These are phyloP conservation scores for Drosophila infuscata DNA, from an alignment of 2,888 invertebrate genomes.

Conservation along the genomic window DNA sequence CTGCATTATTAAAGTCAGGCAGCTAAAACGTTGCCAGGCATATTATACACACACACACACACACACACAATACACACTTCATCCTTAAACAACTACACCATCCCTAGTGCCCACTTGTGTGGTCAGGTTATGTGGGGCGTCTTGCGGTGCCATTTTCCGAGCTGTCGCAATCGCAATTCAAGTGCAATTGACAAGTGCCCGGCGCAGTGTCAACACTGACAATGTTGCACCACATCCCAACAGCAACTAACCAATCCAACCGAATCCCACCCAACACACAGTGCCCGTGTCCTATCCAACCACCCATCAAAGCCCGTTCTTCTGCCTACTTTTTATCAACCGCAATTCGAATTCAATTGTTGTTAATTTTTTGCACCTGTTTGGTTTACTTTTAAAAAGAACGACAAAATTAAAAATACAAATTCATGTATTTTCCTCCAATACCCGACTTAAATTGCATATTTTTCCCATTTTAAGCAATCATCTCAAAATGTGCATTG, in stretches of 20 bases:
- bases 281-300: background rate
- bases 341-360: slow-evolving; percentile 30
- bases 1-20: slow-evolving; percentile 23
- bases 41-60: background rate
- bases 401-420: background rate
- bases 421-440: background rate
- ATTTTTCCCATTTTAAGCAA: background rate
- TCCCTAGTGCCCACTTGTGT: slow-evolving; percentile 1
- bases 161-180: slow-evolving; percentile 23
- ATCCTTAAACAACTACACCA: background rate
- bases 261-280: background rate
- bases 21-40: background rate
- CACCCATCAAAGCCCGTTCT: background rate
- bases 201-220: slow-evolving; percentile 20
- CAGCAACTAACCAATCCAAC: background rate
- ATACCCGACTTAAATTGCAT: background rate
- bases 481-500: background rate
- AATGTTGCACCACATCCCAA: slow-evolving; percentile 5
- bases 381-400: slow-evolving; percentile 14
- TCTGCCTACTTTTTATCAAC: background rate
- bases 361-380: slow-evolving; percentile 46
- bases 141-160: slow-evolving; percentile 38
- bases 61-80: background rate
- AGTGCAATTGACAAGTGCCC: slow-evolving; percentile 58
- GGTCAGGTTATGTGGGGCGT: slow-evolving; percentile 29